A percentile compares a stretch with the other conserved stretches of the same genome.
These are phyloP conservation scores for Palythoa grandiflora DNA, from an alignment of 92 coral and sea anemone species.

Conservation along the genomic window DNA sequence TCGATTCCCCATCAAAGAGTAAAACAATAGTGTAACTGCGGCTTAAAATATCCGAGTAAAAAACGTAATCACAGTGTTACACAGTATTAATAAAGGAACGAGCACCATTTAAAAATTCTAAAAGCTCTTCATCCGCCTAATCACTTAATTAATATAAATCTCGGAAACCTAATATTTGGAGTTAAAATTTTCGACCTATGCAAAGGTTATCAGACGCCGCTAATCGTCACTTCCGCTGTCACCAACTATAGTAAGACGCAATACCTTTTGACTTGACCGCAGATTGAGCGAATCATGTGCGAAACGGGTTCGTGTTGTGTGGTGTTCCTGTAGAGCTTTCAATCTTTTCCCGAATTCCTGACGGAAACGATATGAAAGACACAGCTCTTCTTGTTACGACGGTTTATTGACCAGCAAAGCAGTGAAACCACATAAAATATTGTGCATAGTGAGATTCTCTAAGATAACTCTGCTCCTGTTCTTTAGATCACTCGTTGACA, in stretches of 20 bases:
- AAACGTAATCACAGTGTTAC: too few relatives aligned
- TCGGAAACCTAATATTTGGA: too few relatives aligned
- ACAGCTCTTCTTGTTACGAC: not conserved
- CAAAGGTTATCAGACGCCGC: slow-evolving; percentile 24
- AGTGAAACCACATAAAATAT: not conserved
- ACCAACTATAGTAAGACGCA: slow-evolving; percentile 5
- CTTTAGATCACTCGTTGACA: not conserved
- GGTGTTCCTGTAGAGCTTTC: not conserved
- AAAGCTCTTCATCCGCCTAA: too few relatives aligned
- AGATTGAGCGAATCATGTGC: too few relatives aligned
- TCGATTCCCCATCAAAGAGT: too few relatives aligned
- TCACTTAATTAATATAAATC: too few relatives aligned
- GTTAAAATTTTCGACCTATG: not conserved
- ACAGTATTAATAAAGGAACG: too few relatives aligned
- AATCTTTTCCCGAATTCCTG: not conserved
- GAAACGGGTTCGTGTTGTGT: not conserved
- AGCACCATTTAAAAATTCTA: too few relatives aligned
- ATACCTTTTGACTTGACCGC: not conserved
- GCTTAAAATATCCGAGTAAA: too few relatives aligned
- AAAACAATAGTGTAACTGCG: too few relatives aligned
- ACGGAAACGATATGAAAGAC: slow-evolving; percentile 21
- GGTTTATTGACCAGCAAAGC: not conserved
- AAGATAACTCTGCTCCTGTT: not conserved
- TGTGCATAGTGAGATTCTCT: not conserved
- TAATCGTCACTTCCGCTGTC: slow-evolving; percentile 45